Evolutionary conservation across 2,113 vertebrate genomes (phyloP), one percentile per base, ranked within the genome.

Genomic region (Takifugu bimaculatus): DNA sequence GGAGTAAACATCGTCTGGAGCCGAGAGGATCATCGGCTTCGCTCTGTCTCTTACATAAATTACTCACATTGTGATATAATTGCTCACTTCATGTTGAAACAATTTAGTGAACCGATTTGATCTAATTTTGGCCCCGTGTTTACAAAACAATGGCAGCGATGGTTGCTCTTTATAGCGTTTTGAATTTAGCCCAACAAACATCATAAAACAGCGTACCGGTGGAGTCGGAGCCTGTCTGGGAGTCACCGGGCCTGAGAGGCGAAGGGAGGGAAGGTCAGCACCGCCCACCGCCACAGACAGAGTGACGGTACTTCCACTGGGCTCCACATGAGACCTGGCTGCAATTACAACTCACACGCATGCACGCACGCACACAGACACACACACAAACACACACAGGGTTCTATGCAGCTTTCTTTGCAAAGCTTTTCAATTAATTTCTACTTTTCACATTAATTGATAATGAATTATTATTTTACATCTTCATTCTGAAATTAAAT

Each of bases 221-320:
- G 79, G 59, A 71, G 70, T 71, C 60, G 53, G 61, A 70, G 73
- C 60, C 75, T 73, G 75, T 73, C 75, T 74, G 57, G 64, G 70
- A 82, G 79, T 74, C 78, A 78, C 68, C 72, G 67, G 69, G 60
- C 65, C 71, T 29, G 64, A 65, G 70, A 59, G 76, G 66, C 71
- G 69, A 62, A 74, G 66, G 81, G 78, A 75, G 77, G 77, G 77
- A 83, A 86, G 84, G 82, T 83, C 79, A 85, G 84, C 72, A 83
- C 49, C 78, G 82, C 83, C 75, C 74, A 83, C 87, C 87, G 86
- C 87, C 87, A 88, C 84, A 88, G 88, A 90, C 88, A 87, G 85
- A 86, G 84, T 88, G 88, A 88, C 87, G 85, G 82, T 88, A 83
- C 78, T 85, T 86, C 80, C 82, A 80, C 87, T 89, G 83, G 84